Percentiles rank a stretch among this genome's conserved stretches.
Evolutionary conservation across 1,140 invertebrate species (phyloP).

Genomic region (Galendromus occidentalis): DNA sequence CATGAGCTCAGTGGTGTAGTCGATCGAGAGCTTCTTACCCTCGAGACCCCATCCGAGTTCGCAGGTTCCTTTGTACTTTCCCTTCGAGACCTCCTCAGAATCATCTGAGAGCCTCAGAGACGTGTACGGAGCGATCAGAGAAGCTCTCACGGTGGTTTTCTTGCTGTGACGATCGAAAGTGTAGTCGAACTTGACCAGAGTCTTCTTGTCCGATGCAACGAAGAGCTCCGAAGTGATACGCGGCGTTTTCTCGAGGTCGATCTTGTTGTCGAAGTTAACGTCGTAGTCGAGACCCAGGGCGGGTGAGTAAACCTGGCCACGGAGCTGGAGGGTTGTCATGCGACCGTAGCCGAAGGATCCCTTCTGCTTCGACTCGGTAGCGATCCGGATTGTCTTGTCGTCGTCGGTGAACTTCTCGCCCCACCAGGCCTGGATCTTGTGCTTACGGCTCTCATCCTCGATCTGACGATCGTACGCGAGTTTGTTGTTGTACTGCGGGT

Average conservation of each 20-base stretch:
- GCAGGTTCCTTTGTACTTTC: not conserved
- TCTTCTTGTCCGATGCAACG: not conserved
- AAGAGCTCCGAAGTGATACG: not conserved
- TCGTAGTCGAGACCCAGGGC: not conserved
- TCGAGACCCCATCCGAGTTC: not conserved
- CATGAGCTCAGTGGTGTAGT: not conserved
- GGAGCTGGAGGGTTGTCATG: not conserved
- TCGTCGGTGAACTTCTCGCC: slow-evolving; percentile 1
- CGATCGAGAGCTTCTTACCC: not conserved
- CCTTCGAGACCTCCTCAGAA: not conserved
- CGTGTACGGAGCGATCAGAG: not conserved
- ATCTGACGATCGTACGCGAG: not conserved
- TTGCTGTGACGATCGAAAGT: not conserved
- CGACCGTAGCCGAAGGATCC: not conserved
- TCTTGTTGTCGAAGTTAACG: not conserved
- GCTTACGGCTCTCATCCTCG: not conserved
- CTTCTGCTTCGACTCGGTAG: not conserved
- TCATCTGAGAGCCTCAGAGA: not conserved
- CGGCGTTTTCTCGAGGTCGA: not conserved
- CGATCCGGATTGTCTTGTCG: not conserved
- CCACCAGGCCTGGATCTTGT: slow-evolving; percentile 6
- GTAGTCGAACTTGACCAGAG: not conserved
- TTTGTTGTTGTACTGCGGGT: slow-evolving; percentile 4
- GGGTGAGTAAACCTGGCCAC: not conserved
- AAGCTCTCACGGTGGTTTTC: not conserved